A percentile compares a stretch with the other conserved stretches of the same genome.
These are phyloP conservation scores for Xylocopa sonorina DNA, from an alignment of 1,140 invertebrate species.

Conservation along the genomic window DNA sequence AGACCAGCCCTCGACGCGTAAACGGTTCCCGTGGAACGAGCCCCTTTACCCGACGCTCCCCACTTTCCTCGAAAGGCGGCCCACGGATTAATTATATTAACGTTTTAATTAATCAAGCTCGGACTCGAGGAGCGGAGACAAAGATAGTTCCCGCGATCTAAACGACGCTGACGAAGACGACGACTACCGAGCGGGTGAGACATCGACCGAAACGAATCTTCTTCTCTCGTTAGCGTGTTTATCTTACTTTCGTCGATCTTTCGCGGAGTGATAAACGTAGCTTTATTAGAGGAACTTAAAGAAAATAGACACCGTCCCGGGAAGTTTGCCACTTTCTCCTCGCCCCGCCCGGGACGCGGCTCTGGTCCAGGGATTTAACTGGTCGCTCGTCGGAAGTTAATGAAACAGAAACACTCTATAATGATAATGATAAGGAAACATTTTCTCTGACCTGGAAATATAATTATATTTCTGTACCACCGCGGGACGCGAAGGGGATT, in stretches of 20 bases:
- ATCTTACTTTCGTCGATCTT: conserved; percentile 40
- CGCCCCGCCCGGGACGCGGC: too few species aligned
- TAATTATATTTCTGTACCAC: not conserved
- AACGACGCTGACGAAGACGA: not conserved
- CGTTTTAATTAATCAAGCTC: conserved; percentile 35
- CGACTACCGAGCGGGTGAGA: not conserved
- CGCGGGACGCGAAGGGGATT: too few species aligned
- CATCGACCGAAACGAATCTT: conserved; percentile 6
- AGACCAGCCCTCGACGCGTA: conserved; percentile 33
- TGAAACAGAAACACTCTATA: conserved; percentile 19
- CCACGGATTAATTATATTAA: conserved; percentile 47
- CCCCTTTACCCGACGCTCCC: not conserved
- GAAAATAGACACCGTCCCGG: conserved; percentile 31
- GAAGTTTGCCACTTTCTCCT: conserved; percentile 8
- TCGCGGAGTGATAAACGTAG: conserved; percentile 32
- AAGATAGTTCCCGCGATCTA: not conserved
- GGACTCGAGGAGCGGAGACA: not conserved
- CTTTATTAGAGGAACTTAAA: conserved; percentile 37
- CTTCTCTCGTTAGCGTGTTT: conserved; percentile 46
- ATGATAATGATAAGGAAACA: conserved; percentile 8
- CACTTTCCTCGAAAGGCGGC: not conserved
- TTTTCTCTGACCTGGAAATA: not conserved
- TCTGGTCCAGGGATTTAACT: not conserved
- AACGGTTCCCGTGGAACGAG: conserved; percentile 18
- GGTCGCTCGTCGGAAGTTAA: not conserved